These are phyloP conservation scores for Campopleginae sp. DNA, from an alignment of 2,888 invertebrate genomes.

Conservation along the genomic window DNA sequence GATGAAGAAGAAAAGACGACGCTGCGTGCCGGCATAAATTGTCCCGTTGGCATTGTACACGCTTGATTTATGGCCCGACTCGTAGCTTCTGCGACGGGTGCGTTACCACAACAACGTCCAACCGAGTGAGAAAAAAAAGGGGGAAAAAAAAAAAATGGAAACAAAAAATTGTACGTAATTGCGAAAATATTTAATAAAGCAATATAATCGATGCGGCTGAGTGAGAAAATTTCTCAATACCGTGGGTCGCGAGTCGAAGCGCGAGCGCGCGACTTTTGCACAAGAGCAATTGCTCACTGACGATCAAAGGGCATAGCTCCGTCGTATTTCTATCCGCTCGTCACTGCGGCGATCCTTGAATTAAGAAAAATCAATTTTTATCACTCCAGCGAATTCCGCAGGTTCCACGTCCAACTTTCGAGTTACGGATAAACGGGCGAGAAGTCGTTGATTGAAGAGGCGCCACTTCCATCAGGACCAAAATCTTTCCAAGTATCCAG, in stretches of 20 bases:
- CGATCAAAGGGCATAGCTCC: conserved; percentile 30
- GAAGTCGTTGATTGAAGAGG: background rate
- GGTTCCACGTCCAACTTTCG: background rate
- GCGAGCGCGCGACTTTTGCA: conserved; percentile 6
- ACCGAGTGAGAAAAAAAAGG: conserved; percentile 12
- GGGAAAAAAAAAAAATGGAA: conserved; percentile 4
- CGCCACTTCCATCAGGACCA: background rate
- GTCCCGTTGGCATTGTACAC: conserved; percentile 74
- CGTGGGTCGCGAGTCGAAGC: conserved; percentile 19
- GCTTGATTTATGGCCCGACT: conserved; percentile 57
- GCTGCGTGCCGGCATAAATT: conserved; percentile 49
- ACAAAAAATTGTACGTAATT: conserved; percentile 72
- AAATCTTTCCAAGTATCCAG: background rate
- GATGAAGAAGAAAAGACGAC: conserved; percentile 23
- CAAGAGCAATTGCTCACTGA: conserved; percentile 14
- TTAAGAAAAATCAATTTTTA: background rate
- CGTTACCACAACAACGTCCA: conserved; percentile 19
- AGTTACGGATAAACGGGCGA: background rate
- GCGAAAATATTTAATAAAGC: conserved; percentile 80
- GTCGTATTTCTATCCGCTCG: background rate
- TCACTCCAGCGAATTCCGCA: background rate
- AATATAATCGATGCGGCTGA: conserved; percentile 74
- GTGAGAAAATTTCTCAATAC: conserved; percentile 73
- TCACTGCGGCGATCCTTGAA: background rate
- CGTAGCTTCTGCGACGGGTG: conserved; percentile 59